Conservation (phyloP, 2,888 invertebrate genomes). For the Ennomos fuscantarius region DNA sequence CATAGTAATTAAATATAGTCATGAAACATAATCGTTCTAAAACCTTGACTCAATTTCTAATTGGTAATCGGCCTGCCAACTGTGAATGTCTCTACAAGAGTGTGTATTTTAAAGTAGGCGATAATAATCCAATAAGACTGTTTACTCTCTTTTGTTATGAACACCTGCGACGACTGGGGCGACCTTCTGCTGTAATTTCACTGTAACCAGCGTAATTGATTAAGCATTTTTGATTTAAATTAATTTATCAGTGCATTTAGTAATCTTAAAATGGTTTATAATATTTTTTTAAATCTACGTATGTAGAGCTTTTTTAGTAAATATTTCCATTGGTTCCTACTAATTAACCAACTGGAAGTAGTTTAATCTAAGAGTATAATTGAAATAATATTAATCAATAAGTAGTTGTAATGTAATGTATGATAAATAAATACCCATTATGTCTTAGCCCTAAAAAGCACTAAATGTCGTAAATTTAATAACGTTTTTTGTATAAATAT, state of each 20-base stretch:
- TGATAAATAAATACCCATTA: too few species aligned
- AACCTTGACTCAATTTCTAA: conserved; percentile 27
- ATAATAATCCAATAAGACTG: conserved; percentile 53
- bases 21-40: not conserved
- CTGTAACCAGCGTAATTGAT: conserved; percentile 46
- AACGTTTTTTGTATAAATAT: too few species aligned
- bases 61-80: conserved; percentile 22
- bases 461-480: too few species aligned
- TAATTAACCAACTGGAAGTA: too few species aligned
- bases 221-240: conserved; percentile 42
- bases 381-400: too few species aligned
- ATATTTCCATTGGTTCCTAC: too few species aligned
- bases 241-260: conserved; percentile 18
- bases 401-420: too few species aligned
- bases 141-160: conserved; percentile 47
- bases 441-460: too few species aligned
- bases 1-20: too few species aligned
- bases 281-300: not conserved
- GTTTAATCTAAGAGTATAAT: too few species aligned
- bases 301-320: too few species aligned
- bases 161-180: conserved; percentile 58
- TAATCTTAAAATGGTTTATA: not conserved
- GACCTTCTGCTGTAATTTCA: conserved; percentile 50
- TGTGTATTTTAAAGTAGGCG: conserved; percentile 32
- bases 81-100: conserved; percentile 11